Evolutionary conservation across 2,797 vertebrate species (phyloP).

Genomic region (Emys orbicularis): DNA sequence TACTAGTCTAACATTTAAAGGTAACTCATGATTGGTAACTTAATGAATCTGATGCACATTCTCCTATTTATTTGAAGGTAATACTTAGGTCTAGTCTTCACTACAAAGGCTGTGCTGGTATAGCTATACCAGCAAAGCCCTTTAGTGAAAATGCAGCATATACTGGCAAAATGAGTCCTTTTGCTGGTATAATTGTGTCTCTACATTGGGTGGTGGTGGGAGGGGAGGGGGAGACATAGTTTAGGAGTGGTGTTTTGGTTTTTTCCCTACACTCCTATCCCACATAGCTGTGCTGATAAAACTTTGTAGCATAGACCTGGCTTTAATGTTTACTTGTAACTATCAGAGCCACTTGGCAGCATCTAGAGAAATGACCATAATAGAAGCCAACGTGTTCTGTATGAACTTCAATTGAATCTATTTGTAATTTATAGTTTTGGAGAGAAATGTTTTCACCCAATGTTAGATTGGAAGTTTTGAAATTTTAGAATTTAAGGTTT

Average conservation of each 20-base stretch:
- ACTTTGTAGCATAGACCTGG: neutral
- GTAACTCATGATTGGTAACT: neutral
- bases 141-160: neutral
- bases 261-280: neutral
- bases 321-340: neutral
- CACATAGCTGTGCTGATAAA: neutral
- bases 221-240: neutral
- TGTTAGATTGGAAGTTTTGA: neutral
- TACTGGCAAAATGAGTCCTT: neutral
- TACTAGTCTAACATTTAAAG: neutral
- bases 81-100: neutral
- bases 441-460: neutral
- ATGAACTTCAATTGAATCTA: neutral
- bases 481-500: neutral
- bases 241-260: neutral
- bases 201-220: neutral
- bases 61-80: neutral
- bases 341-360: neutral
- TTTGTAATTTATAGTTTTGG: neutral
- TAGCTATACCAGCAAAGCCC: neutral
- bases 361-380: neutral
- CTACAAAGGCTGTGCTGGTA: neutral
- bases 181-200: neutral
- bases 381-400: neutral
- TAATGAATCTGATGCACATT: neutral